These are phyloP conservation scores for Antheraea pernyi DNA, from an alignment of 1,140 invertebrate genomes.

Conservation along the genomic window DNA sequence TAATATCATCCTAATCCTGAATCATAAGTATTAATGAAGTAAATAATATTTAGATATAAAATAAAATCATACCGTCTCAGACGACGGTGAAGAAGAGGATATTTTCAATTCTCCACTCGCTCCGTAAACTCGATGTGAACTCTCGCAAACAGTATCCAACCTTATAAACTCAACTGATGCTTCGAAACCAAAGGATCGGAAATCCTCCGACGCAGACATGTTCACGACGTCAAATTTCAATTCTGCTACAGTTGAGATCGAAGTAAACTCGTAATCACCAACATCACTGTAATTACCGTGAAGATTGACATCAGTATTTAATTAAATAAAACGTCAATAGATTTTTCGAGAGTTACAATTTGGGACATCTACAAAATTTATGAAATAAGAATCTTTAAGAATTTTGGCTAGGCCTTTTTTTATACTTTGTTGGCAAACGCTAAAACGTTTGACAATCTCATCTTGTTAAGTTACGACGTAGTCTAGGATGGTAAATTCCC, in stretches of 20 bases:
- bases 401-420: too few species aligned
- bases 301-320: not conserved
- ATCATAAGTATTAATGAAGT: too few species aligned
- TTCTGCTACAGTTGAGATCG: constrained; percentile 87
- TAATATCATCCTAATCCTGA: too few species aligned
- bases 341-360: too few species aligned
- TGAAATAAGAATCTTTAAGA: too few species aligned
- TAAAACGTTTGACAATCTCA: too few species aligned
- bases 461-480: too few species aligned
- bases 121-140: constrained; percentile 84
- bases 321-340: too few species aligned
- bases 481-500: too few species aligned
- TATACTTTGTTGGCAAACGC: too few species aligned
- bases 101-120: constrained; percentile 88
- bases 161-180: constrained; percentile 90
- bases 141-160: constrained; percentile 83
- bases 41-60: too few species aligned
- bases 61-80: constrained; percentile 81
- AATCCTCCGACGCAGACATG: constrained; percentile 92
- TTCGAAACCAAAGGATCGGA: constrained; percentile 90
- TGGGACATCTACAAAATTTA: too few species aligned
- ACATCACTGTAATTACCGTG: constrained; percentile 53
- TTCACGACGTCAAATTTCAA: constrained; percentile 89
- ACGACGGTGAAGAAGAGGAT: constrained; percentile 77
- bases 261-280: constrained; percentile 85